phyloP scores from a whole-genome alignment of 2,113 vertebrate genomes.

The Lycocorax pyrrhopterus region DNA sequence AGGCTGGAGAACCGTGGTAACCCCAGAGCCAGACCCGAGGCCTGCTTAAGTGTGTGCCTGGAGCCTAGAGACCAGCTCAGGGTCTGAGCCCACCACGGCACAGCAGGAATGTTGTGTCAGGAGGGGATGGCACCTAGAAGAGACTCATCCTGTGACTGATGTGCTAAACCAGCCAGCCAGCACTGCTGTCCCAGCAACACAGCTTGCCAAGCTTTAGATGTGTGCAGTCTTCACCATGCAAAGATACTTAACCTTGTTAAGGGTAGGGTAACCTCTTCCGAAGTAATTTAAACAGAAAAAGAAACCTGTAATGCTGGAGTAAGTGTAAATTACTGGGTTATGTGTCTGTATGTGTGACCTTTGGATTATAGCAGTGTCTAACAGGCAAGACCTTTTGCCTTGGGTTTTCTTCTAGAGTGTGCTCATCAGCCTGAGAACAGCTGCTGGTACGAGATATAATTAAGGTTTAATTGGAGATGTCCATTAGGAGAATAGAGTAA shows the following conservation, averaged over 20 bases:
- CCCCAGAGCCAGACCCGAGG: not conserved
- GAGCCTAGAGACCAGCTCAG: not conserved
- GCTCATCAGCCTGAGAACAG: not conserved
- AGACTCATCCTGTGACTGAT: not conserved
- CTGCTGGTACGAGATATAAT: not conserved
- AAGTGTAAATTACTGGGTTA: not conserved
- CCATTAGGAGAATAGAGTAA: not conserved
- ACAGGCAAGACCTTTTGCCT: not conserved
- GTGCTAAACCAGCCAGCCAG: not conserved
- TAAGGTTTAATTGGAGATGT: slow-evolving; percentile 24
- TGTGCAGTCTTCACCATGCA: not conserved
- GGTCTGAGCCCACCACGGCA: not conserved
- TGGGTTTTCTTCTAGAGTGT: not conserved
- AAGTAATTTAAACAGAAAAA: not conserved
- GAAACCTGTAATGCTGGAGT: not conserved
- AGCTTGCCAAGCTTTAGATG: not conserved
- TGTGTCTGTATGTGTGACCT: not conserved
- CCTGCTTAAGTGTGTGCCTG: not conserved
- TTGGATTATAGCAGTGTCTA: not conserved
- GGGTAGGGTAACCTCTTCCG: not conserved
- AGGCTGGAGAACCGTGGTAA: not conserved
- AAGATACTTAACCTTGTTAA: not conserved
- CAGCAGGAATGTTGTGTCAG: not conserved
- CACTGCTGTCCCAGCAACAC: not conserved
- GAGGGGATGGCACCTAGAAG: not conserved